Evolutionary conservation across 2,888 invertebrate genomes (phyloP).

Genomic region (Agriopis marginaria): DNA sequence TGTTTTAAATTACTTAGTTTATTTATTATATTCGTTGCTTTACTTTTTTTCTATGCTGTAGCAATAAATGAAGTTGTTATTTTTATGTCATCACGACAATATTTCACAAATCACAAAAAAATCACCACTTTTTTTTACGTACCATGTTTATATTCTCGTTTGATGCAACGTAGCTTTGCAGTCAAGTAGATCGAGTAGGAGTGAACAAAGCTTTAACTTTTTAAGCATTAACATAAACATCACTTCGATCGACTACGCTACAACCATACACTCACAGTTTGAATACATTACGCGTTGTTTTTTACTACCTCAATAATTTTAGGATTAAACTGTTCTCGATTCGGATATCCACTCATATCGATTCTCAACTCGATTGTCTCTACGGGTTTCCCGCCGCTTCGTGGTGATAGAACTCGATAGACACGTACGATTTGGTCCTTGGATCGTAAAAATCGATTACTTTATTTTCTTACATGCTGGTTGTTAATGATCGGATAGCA

Average conservation of each 20-base stretch:
- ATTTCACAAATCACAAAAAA: no score
- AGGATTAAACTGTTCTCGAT: constrained; percentile 68
- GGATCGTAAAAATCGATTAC: constrained; percentile 71
- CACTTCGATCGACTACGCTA: constrained; percentile 68
- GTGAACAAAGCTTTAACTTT: constrained; percentile 5
- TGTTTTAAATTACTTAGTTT: no score
- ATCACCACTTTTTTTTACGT: no score
- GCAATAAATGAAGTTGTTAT: no score
- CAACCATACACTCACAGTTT: constrained; percentile 70
- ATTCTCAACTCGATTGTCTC: constrained; percentile 28
- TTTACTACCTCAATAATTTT: constrained; percentile 80
- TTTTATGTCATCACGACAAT: no score
- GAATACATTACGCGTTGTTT: constrained; percentile 78
- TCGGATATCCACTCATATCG: constrained; percentile 29
- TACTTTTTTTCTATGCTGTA: no score
- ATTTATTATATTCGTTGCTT: no score
- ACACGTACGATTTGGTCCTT: constrained; percentile 54
- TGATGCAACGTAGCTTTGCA: neutral
- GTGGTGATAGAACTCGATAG: constrained; percentile 23
- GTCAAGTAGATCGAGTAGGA: constrained; percentile 10
- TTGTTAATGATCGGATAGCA: constrained; percentile 53
- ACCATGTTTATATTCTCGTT: no score
- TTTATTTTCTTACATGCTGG: constrained; percentile 64
- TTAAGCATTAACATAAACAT: constrained; percentile 80
- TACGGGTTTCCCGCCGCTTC: constrained; percentile 14